A percentile compares a stretch with the other conserved stretches of the same genome.
phyloP scores from a whole-genome alignment of 2,888 invertebrate genomes.

The Nephrotoma guestfalica region DNA sequence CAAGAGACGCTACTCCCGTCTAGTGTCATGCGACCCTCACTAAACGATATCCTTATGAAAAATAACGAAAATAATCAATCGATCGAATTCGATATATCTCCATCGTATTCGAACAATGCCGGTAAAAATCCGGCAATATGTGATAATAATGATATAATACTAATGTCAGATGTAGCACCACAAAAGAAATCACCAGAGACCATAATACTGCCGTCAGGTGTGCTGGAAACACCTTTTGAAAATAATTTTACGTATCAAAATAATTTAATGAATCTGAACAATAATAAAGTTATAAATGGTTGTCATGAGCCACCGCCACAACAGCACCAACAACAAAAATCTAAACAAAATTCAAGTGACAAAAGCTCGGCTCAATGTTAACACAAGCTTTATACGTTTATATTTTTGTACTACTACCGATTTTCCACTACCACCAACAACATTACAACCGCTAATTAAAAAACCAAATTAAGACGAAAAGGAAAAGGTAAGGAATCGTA shows the following conservation, averaged over 20 bases:
- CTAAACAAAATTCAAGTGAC: neutral
- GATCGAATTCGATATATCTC: neutral
- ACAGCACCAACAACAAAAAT: neutral
- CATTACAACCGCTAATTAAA: neutral
- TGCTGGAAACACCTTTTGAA: constrained; percentile 14
- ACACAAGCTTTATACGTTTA: neutral
- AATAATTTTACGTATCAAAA: neutral
- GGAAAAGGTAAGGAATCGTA: neutral
- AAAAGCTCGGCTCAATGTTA: neutral
- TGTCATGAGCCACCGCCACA: neutral
- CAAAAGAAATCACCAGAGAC: constrained; percentile 6
- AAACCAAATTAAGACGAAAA: neutral
- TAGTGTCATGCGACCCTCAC: constrained; percentile 37
- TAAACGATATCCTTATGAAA: neutral
- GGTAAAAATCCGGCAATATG: neutral
- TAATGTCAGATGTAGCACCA: constrained; percentile 7
- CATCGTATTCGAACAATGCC: neutral
- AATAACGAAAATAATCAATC: neutral
- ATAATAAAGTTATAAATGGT: neutral
- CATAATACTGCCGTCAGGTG: constrained; percentile 11
- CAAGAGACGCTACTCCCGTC: constrained; percentile 49
- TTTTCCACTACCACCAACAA: neutral
- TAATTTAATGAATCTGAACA: neutral
- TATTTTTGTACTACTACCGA: neutral
- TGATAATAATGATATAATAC: constrained; percentile 2